Base-by-base conservation (phyloP, 1,140 invertebrate genomes). In the Papilio polytes region DNA sequence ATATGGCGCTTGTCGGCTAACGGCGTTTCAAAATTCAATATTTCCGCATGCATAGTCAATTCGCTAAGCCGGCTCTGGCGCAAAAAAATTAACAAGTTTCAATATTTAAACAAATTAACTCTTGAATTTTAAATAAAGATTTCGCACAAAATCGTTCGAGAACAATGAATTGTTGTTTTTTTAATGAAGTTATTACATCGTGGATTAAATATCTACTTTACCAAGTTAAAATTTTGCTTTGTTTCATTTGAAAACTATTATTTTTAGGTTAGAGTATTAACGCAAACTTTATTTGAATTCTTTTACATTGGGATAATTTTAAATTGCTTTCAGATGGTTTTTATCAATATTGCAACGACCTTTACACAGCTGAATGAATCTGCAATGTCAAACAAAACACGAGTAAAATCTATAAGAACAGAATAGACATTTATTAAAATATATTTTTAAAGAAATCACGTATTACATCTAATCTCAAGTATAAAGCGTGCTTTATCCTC, bases 1-100 rank as follows among this genome's bases (percentile, higher is more conserved):
- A 76, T 20, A 51, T 76, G 10, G 74, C 74, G n/a, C 44, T 74
- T 10, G 18, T 41, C 73, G n/a, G 13, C 13, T 31, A 70, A 31
- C 63, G 26, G 46, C 53, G n/a, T 76, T 76, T 48, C 46, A 22
- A 76, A 26, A 76, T 8, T 22, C 74, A 51, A 44, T 76, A 76
- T 76, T 76, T 76, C 74, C 74, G 74, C 74, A 51, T 51, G 74
- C 74, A 53, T 46, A 76, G 74, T 76, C 74, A 76, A 76, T 76
- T 76, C 74, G 74, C 74, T 76, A 76, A 51, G 46, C 74, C n/a
- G 12, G 2, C 20, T 76, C 22, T 15, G 46, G 22, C 6, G 44
- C 74, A 76, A 76, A 76, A 76, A 51, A 26, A 20, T 8, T 15
- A 15, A 15, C 46, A 6, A 46, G 51, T 53, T 76, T 48, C 46